phyloP scores from a whole-genome alignment of 2,888 invertebrate genomes.

The Danaus chrysippus region DNA sequence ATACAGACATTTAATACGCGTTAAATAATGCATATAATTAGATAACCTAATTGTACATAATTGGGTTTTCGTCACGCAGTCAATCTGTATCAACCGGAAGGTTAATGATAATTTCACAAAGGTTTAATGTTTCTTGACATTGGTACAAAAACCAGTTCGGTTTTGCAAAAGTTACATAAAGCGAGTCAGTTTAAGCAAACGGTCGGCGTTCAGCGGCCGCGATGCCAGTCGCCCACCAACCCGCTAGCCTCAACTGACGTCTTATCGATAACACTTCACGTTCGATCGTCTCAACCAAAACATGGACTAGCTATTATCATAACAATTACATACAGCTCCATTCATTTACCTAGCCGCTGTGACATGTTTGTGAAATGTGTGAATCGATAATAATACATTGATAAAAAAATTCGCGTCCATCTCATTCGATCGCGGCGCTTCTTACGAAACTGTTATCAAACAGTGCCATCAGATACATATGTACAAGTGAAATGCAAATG shows the following conservation, averaged over 20 bases:
- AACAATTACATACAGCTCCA: background rate
- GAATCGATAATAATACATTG: slow-evolving; percentile 45
- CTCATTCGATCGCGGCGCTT: slow-evolving; percentile 29
- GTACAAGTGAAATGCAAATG: background rate
- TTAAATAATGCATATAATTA: background rate
- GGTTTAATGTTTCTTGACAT: slow-evolving; percentile 35
- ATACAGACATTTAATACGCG: too few relatives aligned
- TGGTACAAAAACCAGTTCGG: slow-evolving; percentile 43
- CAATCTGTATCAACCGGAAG: background rate
- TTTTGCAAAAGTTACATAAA: slow-evolving; percentile 63
- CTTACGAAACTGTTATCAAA: slow-evolving; percentile 40
- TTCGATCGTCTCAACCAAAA: background rate
- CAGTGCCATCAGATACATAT: slow-evolving; percentile 6
- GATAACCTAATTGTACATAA: background rate
- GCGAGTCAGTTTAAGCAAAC: slow-evolving; percentile 62
- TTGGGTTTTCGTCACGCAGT: background rate
- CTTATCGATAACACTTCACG: background rate
- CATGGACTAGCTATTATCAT: background rate
- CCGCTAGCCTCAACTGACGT: slow-evolving; percentile 12
- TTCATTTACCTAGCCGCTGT: background rate
- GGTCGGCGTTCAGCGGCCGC: slow-evolving; percentile 30
- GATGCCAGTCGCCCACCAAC: slow-evolving; percentile 15
- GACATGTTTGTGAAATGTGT: slow-evolving; percentile 8
- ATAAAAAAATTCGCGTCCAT: slow-evolving; percentile 39
- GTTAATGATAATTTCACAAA: slow-evolving; percentile 12